These are phyloP conservation scores for Flexamia atlantica DNA, from an alignment of 2,888 invertebrate genomes.

Conservation along the genomic window DNA sequence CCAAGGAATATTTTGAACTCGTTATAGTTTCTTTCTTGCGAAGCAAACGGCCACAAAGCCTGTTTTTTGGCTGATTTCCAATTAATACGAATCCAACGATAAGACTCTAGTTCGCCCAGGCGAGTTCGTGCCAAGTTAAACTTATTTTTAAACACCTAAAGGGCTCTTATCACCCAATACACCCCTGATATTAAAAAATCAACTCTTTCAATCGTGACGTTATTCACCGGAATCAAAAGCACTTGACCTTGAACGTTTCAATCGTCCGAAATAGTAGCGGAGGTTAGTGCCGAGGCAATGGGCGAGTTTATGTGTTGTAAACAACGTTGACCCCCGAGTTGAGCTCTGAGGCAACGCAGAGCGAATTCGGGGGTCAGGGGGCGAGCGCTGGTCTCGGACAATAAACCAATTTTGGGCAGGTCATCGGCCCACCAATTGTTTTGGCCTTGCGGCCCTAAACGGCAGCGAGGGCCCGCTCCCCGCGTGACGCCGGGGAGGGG, in stretches of 20 bases:
- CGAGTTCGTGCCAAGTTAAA: no score
- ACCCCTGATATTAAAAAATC: no score
- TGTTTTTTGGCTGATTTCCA: no score
- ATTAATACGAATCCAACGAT: no score
- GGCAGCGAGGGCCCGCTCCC: neutral
- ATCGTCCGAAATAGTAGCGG: neutral
- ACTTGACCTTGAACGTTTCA: neutral
- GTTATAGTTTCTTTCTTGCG: no score
- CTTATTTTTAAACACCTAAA: no score
- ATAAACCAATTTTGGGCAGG: conserved; percentile 54
- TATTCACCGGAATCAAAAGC: neutral
- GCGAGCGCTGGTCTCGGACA: conserved; percentile 5
- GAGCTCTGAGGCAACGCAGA: conserved; percentile 1
- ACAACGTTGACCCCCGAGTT: neutral
- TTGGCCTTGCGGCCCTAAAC: conserved; percentile 42
- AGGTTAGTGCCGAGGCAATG: neutral
- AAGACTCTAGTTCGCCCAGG: no score
- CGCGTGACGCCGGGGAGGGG: neutral
- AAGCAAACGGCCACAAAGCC: no score
- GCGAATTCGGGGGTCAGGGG: conserved; percentile 50
- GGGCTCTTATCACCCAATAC: no score
- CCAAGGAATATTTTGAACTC: no score
- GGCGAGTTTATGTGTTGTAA: conserved; percentile 22
- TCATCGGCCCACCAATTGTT: conserved; percentile 44
- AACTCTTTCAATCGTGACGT: neutral